A percentile compares a stretch with the other conserved stretches of the same genome.
Conservation (phyloP, 1,140 invertebrate genomes). For the Tribolium madens region DNA sequence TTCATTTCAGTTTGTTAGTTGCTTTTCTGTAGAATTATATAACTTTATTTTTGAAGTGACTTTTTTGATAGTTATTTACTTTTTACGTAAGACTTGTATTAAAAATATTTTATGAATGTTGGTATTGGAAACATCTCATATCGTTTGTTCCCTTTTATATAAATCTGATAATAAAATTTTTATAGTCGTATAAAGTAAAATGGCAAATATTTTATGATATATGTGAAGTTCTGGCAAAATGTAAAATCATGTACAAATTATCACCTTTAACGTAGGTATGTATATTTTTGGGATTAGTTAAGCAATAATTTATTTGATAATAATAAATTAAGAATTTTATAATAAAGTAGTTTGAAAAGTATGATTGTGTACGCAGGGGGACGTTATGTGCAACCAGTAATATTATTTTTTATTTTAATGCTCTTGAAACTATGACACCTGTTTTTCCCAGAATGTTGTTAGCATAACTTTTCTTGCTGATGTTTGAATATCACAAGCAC, state of each 20-base stretch:
- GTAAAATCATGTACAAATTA: background rate
- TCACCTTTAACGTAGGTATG: background rate
- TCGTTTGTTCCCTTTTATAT: background rate
- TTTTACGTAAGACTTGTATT: no score
- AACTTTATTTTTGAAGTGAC: no score
- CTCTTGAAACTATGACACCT: slow-evolving; percentile 16
- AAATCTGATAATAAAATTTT: background rate
- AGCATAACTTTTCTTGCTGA: slow-evolving; percentile 30
- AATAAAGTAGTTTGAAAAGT: no score
- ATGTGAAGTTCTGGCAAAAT: background rate
- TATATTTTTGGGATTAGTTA: background rate
- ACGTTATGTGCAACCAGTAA: background rate
- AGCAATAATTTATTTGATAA: no score
- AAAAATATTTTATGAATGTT: no score
- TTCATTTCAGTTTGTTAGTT: no score
- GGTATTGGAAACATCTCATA: background rate
- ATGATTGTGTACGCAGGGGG: no score
- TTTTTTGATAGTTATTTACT: no score
- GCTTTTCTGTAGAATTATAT: no score
- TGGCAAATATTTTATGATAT: background rate
- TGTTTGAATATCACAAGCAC: slow-evolving; percentile 24
- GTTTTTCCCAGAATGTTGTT: slow-evolving; percentile 21
- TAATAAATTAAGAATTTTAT: no score
- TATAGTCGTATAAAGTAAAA: background rate
- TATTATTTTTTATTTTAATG: background rate